Percentiles rank a stretch among this genome's conserved stretches.
Conservation (phyloP, 2,888 invertebrate species). For the Plagodis dolabraria region DNA sequence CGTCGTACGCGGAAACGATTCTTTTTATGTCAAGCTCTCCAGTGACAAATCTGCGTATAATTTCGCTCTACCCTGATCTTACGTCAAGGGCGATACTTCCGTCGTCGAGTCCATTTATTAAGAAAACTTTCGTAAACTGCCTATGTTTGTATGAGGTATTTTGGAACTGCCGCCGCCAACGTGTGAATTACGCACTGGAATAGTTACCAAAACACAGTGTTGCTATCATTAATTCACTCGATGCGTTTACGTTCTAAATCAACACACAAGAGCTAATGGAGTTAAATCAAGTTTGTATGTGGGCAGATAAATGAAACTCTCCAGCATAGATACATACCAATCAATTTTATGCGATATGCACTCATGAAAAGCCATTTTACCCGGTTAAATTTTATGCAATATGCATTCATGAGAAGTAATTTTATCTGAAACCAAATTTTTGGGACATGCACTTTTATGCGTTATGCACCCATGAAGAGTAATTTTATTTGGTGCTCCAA, state of each 20-base stretch:
- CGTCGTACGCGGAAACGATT: constrained; percentile 53
- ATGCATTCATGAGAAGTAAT: too few relatives aligned
- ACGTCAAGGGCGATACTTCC: constrained; percentile 69
- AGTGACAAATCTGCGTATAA: constrained; percentile 61
- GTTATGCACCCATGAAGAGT: too few relatives aligned
- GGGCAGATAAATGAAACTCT: constrained; percentile 21
- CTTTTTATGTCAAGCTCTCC: constrained; percentile 55
- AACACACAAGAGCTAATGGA: constrained; percentile 68
- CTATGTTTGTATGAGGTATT: constrained; percentile 67
- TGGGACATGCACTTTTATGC: too few relatives aligned
- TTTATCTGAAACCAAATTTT: too few relatives aligned
- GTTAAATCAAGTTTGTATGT: constrained; percentile 53
- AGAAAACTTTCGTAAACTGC: constrained; percentile 63
- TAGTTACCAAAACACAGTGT: constrained; percentile 57
- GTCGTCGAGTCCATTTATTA: constrained; percentile 68
- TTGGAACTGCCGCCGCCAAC: constrained; percentile 61
- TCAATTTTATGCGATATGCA: constrained; percentile 1
- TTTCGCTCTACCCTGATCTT: constrained; percentile 47
- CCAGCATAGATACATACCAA: not conserved
- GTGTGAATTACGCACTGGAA: constrained; percentile 64
- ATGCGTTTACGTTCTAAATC: constrained; percentile 66
- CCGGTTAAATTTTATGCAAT: not conserved
- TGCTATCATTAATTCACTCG: constrained; percentile 65
- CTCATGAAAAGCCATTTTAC: not conserved
- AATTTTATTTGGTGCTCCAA: too few relatives aligned